A percentile compares a stretch with the other conserved stretches of the same genome.
phyloP scores from a whole-genome alignment of 1,140 invertebrate species.

The Ips nitidus region DNA sequence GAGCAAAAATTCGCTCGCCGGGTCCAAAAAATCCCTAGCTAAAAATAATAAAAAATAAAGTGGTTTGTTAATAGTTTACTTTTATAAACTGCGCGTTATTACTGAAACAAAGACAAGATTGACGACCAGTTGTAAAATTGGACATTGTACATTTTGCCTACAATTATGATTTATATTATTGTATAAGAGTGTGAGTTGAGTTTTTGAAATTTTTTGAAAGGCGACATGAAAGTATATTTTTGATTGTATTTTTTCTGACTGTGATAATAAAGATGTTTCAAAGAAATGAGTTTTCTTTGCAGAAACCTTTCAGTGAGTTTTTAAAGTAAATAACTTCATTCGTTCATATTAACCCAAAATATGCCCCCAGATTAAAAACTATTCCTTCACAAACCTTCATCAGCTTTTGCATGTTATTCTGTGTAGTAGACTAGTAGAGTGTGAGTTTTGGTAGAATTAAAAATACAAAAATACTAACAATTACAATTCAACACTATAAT shows the following conservation, averaged over 20 bases:
- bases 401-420: too few species aligned
- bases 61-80: background rate
- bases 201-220: background rate
- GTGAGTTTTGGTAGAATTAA: too few species aligned
- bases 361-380: background rate
- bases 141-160: too few species aligned
- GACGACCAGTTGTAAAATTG: too few species aligned
- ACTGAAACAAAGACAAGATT: background rate
- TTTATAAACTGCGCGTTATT: background rate
- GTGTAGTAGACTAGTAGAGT: too few species aligned
- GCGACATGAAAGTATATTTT: constrained; percentile 18
- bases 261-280: constrained; percentile 32
- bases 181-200: too few species aligned
- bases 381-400: background rate
- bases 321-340: too few species aligned
- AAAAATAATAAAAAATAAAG: constrained; percentile 46
- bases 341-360: background rate
- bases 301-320: background rate
- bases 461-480: too few species aligned
- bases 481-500: too few species aligned
- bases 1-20: constrained; percentile 38
- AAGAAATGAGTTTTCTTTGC: constrained; percentile 4
- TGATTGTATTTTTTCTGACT: constrained; percentile 33
- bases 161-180: too few species aligned
- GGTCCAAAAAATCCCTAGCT: constrained; percentile 37